These are phyloP conservation scores for Polypedilum vanderplanki DNA, from an alignment of 1,140 invertebrate genomes.

Conservation along the genomic window DNA sequence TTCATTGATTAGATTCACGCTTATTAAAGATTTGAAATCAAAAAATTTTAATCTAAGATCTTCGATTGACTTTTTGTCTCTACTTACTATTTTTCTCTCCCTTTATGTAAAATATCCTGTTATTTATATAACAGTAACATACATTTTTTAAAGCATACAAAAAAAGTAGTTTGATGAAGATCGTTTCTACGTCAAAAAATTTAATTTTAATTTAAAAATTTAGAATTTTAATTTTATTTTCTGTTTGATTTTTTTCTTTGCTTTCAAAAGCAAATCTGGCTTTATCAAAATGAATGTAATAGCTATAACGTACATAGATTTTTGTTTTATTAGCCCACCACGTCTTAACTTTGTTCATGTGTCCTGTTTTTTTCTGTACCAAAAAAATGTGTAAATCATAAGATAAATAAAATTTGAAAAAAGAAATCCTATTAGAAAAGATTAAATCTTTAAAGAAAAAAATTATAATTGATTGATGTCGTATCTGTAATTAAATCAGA, in stretches of 20 bases:
- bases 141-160: neutral
- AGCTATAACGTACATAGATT: no score
- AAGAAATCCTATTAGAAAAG: neutral
- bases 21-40: neutral
- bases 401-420: neutral
- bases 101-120: no score
- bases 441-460: neutral
- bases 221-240: no score
- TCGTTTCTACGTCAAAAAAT: neutral
- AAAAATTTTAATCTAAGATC: neutral
- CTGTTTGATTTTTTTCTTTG: no score
- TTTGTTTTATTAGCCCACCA: no score
- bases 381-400: neutral
- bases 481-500: no score
- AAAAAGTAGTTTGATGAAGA: neutral
- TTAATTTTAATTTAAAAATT: neutral
- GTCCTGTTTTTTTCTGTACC: no score
- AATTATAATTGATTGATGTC: neutral
- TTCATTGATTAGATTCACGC: conserved; percentile 74
- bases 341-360: no score
- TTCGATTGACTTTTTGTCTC: neutral
- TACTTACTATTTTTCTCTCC: no score
- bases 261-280: no score
- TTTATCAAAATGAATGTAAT: no score
- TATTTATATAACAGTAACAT: no score